Base-by-base conservation (phyloP, 2,113 vertebrate genomes). In the Petromus typicus region DNA sequence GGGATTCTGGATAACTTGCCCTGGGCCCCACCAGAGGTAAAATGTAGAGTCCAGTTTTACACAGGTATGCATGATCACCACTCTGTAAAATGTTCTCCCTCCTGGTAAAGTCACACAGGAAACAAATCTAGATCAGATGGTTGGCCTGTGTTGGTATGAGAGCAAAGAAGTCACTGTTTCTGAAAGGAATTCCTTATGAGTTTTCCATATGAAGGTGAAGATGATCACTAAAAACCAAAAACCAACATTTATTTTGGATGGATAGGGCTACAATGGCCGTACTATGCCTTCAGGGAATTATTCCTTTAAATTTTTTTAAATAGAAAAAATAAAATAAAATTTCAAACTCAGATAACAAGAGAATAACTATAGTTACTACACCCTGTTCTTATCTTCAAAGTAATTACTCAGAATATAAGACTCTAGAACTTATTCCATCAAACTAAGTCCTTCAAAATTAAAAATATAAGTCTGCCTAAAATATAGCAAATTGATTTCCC, bases 391-490 rank as follows among this genome's bases (percentile, higher is more conserved):
- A 45, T 75, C 25, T 7, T 75, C 40, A 45, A 45, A 75, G 25
- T 75, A 45, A 13, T 45, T 45, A 45, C 40, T 75, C 43, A 45
- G 25, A 75, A 16, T 75, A 45, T 75, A 16, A 30, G 40, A 45
- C 13, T 30, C 23, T 79, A 16, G 30, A 25, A 14, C 37, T 82
- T 34, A 64, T 78, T 94, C 64, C 76, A 79, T 92, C 59, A 69
- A 75, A 87, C 8, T 59, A 61, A 76, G 30, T 82, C n/a, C 54
- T 63, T 94, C 66, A 83, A 78, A 76, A 69, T 94, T 32, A 43
- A 76, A 48, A 61, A 85, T 20, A 59, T 37, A 73, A 84, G 13
- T 63, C 81, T 56, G 13, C 37, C 51, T 59, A 45, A 75, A 91
- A 64, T 48, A 45, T 14, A 48, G 51, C 14, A 56, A 69, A n/a